phyloP scores from a whole-genome alignment of 2,113 vertebrate species.

The Alexandromys fortis region DNA sequence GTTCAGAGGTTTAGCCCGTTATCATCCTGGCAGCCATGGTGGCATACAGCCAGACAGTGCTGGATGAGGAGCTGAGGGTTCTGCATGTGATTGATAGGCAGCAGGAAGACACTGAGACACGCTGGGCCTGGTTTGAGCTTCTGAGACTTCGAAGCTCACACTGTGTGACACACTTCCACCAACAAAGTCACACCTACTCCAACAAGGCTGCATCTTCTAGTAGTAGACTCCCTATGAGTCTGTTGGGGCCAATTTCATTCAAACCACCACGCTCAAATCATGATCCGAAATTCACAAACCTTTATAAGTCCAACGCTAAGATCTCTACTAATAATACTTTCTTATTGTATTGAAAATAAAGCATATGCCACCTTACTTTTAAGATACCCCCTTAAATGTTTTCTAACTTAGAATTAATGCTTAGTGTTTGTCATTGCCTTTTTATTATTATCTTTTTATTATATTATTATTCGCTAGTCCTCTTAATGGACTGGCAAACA shows the following conservation, averaged over 20 bases:
- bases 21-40: neutral
- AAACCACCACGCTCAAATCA: neutral
- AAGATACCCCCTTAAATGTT: neutral
- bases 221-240: neutral
- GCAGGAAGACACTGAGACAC: neutral
- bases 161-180: neutral
- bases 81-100: neutral
- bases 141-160: neutral
- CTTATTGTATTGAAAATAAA: neutral
- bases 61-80: neutral
- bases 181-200: neutral
- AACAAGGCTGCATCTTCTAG: neutral
- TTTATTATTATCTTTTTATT: neutral
- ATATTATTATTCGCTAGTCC: neutral
- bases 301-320: slow-evolving; percentile 39
- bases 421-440: neutral
- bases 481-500: neutral
- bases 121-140: neutral
- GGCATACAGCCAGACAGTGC: neutral
- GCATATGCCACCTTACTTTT: neutral
- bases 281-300: slow-evolving; percentile 18
- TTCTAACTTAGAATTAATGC: slow-evolving; percentile 3
- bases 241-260: neutral
- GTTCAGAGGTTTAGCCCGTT: neutral
- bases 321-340: neutral